phyloP scores from a whole-genome alignment of 2,888 invertebrate species.

The Erynnis tages region DNA sequence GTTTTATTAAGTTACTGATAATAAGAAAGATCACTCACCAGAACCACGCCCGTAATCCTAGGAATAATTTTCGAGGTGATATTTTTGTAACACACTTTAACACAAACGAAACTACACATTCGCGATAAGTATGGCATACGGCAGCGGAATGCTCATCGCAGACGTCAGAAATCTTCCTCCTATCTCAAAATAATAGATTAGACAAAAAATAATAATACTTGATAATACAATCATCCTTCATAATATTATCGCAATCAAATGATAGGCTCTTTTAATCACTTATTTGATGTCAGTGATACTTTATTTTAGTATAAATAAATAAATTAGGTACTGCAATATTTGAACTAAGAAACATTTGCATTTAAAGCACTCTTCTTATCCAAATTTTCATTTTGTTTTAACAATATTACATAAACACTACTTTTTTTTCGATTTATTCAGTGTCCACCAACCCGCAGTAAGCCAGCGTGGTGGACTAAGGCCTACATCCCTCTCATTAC shows the following conservation, averaged over 20 bases:
- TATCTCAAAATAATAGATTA: slow-evolving; percentile 40
- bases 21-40: neutral
- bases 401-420: too few species aligned
- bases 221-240: slow-evolving; percentile 49
- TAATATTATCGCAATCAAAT: slow-evolving; percentile 40
- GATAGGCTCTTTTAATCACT: neutral
- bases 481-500: too few species aligned
- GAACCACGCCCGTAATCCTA: neutral
- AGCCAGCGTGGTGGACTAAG: too few species aligned
- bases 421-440: too few species aligned
- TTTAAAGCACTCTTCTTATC: too few species aligned
- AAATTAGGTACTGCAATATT: too few species aligned
- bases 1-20: neutral
- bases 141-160: slow-evolving; percentile 1
- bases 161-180: slow-evolving; percentile 9
- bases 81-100: slow-evolving; percentile 1
- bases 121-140: slow-evolving; percentile 2
- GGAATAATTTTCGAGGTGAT: too few species aligned
- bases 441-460: too few species aligned
- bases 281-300: neutral
- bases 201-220: slow-evolving; percentile 44
- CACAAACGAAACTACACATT: slow-evolving; percentile 10
- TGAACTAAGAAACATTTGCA: too few species aligned
- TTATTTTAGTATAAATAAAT: neutral
- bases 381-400: too few species aligned